These are phyloP conservation scores for Crambe crambe DNA, from an alignment of 37 sponge, comb jelly and placozoan species.

Conservation along the genomic window DNA sequence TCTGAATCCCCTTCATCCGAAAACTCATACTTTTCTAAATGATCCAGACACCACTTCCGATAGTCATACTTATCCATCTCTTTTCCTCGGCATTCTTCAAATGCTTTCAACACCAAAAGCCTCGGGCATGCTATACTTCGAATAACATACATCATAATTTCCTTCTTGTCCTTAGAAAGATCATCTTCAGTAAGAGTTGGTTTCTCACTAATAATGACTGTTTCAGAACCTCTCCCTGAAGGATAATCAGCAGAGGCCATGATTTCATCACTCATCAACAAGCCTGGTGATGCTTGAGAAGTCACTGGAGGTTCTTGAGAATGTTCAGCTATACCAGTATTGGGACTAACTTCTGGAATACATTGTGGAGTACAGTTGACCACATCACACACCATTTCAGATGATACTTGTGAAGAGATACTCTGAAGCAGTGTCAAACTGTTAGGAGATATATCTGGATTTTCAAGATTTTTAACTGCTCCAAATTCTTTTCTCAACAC, in stretches of 20 bases:
- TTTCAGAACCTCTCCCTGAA: too few relatives aligned
- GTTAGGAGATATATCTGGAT: not conserved
- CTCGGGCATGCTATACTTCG: not conserved
- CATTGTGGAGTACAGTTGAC: too few relatives aligned
- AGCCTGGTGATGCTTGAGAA: too few relatives aligned
- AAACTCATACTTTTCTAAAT: too few relatives aligned
- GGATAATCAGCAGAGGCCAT: too few relatives aligned
- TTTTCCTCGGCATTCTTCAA: conserved; percentile 12
- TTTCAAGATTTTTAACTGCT: not conserved
- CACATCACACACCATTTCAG: too few relatives aligned
- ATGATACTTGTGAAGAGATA: too few relatives aligned
- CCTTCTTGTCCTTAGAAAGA: conserved; percentile 17
- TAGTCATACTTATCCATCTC: conserved; percentile 14
- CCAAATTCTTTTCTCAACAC: conserved; percentile 46
- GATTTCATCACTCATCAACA: too few relatives aligned
- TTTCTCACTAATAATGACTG: too few relatives aligned
- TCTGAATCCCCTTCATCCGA: conserved; percentile 6
- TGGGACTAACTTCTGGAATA: too few relatives aligned
- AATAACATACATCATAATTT: not conserved
- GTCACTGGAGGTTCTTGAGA: too few relatives aligned
- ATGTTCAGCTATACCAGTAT: too few relatives aligned
- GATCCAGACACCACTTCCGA: conserved; percentile 25
- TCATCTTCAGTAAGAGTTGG: conserved; percentile 14
- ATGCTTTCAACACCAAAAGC: conserved; percentile 14
- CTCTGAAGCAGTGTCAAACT: conserved; percentile 28